Percentiles rank a stretch among this genome's conserved stretches.
Evolutionary conservation across 2,797 vertebrate species (phyloP).

Genomic region (Bryconaethiops microstoma): DNA sequence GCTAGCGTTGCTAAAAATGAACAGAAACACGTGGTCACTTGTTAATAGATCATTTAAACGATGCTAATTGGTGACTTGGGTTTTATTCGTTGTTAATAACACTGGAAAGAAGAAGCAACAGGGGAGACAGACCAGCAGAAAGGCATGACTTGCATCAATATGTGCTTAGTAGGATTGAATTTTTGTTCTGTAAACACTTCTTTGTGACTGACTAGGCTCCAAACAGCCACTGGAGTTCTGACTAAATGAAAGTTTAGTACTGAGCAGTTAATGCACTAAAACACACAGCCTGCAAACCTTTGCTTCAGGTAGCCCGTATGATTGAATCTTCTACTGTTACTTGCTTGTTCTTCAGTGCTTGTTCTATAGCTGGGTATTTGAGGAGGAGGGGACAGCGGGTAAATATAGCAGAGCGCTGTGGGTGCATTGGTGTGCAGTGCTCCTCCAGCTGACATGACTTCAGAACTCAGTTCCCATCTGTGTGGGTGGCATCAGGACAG

Average conservation of each 20-base stretch:
- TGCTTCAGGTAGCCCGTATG: background rate
- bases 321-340: conserved; percentile 4
- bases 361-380: conserved; percentile 17
- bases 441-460: conserved; percentile 40
- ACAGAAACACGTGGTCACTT: too few relatives aligned
- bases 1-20: too few relatives aligned
- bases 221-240: too few relatives aligned
- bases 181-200: too few relatives aligned
- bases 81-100: too few relatives aligned
- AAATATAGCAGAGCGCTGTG: conserved; percentile 44
- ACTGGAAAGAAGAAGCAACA: too few relatives aligned
- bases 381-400: conserved; percentile 32
- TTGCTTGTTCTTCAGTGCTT: conserved; percentile 19
- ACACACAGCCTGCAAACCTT: background rate
- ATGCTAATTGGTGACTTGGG: too few relatives aligned
- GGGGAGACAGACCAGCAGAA: too few relatives aligned
- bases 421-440: conserved; percentile 33
- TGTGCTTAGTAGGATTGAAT: too few relatives aligned
- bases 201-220: too few relatives aligned
- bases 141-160: too few relatives aligned
- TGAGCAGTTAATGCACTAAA: background rate
- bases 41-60: too few relatives aligned
- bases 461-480: conserved; percentile 35
- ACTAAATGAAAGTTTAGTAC: background rate
- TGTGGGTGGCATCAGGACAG: conserved; percentile 35